Evolutionary conservation across 2,797 vertebrate species (phyloP).

Genomic region (Orestias chungarensis): DNA sequence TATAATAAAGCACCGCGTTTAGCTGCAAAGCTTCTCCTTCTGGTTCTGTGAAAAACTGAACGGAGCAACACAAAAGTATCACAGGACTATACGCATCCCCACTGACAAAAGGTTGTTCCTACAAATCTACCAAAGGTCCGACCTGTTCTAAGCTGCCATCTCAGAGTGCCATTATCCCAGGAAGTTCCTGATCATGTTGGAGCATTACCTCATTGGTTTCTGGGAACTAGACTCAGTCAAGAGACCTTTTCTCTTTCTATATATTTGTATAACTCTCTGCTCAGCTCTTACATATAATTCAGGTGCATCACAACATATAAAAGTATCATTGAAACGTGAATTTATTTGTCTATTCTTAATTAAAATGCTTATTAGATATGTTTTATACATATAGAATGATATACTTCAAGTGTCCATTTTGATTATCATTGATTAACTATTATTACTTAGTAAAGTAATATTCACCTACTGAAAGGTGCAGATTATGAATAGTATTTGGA

Average conservation of each 20-base stretch:
- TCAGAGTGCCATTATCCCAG: constrained; percentile 35
- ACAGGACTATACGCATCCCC: constrained; percentile 28
- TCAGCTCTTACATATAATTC: constrained; percentile 32
- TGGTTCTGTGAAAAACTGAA: constrained; percentile 37
- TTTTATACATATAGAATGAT: not conserved
- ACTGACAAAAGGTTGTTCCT: constrained; percentile 20
- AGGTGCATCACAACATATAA: not conserved
- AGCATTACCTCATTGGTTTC: constrained; percentile 58
- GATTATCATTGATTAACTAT: not conserved
- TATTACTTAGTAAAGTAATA: not conserved
- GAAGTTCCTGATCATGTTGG: constrained; percentile 33
- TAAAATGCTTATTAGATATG: not conserved
- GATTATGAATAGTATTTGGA: not conserved
- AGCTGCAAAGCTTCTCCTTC: constrained; percentile 51
- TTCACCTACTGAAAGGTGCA: not conserved
- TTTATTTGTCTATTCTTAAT: not conserved
- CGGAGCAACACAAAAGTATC: constrained; percentile 15
- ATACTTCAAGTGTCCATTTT: not conserved
- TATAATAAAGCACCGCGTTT: constrained; percentile 38
- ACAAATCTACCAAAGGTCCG: constrained; percentile 32
- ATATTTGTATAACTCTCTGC: constrained; percentile 44
- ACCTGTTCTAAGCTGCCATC: constrained; percentile 45
- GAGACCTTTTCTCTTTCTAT: constrained; percentile 44
- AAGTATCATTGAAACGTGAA: not conserved
- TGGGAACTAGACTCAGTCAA: constrained; percentile 50